Conservation (phyloP, 2,888 invertebrate genomes). For the Ptycholaimellus sp. region DNA sequence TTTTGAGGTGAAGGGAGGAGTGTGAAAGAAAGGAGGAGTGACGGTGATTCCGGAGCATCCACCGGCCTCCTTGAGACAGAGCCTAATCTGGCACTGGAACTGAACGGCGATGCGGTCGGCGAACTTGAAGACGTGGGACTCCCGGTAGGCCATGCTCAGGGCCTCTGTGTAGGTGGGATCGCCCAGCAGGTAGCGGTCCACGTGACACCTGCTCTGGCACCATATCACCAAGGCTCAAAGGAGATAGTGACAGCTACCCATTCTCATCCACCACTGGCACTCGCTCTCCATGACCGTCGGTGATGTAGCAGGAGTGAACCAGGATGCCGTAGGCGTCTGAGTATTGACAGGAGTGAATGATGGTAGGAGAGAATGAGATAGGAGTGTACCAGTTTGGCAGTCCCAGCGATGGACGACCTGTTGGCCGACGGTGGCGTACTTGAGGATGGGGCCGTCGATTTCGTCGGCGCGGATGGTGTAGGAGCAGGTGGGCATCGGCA, state of each 20-base stretch:
- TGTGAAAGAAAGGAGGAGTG: no score
- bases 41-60: slow-evolving; percentile 23
- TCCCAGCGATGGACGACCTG: slow-evolving; percentile 25
- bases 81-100: slow-evolving; percentile 22
- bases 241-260: slow-evolving; percentile 12
- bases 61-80: slow-evolving; percentile 21
- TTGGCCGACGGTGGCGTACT: slow-evolving; percentile 23
- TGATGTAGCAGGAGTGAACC: slow-evolving; percentile 23
- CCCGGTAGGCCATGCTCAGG: slow-evolving; percentile 24
- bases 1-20: no score
- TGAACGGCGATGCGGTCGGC: slow-evolving; percentile 22
- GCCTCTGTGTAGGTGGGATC: slow-evolving; percentile 24
- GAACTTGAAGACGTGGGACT: slow-evolving; percentile 24
- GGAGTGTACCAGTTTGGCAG: slow-evolving; percentile 15
- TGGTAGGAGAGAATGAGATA: background rate
- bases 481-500: slow-evolving; percentile 20
- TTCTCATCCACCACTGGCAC: slow-evolving; percentile 19
- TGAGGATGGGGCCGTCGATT: slow-evolving; percentile 20
- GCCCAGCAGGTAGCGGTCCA: slow-evolving; percentile 19
- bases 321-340: slow-evolving; percentile 21
- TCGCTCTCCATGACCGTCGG: slow-evolving; percentile 24
- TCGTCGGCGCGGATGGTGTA: slow-evolving; percentile 23
- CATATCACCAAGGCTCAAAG: background rate
- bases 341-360: slow-evolving; percentile 2
- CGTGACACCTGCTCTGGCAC: slow-evolving; percentile 18